Base-by-base conservation (phyloP, 2,888 invertebrate genomes). In the Tricholauxania praeusta region DNA sequence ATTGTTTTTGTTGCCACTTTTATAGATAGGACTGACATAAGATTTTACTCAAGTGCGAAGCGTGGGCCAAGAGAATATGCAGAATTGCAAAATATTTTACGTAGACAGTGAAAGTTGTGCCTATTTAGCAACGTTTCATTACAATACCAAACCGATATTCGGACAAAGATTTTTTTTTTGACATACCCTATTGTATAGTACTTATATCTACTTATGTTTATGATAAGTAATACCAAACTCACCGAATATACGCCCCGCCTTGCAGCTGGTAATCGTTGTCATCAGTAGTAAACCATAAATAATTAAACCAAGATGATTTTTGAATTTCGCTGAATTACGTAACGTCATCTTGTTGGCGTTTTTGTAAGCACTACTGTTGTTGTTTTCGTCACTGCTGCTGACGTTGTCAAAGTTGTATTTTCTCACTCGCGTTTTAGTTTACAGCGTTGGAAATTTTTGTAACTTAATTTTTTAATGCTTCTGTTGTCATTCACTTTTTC, bases 161-260 rank as follows among this genome's bases (percentile, higher is more conserved):
- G 4, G 3, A 28, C 3, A 28, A 28, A 28, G 4, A 28, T 4
- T 3, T 3, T 4, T 28, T 28, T 28, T 28, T 4, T 3, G 28
- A 28, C 4, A 3, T 28, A 28, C 28, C 28, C 28, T 28, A 3
- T 3, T 0, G 4, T 4, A 28, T 28, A 28, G n/a, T n/a, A n/a
- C n/a, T 28, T 28, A 28, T 28, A 28, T 28, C 0, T 39, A 39
- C 10, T 51, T 60, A 17, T 32, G 15, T 22, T 55, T 63, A 22
- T 48, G n/a, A 72, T 49, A 8, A 28, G n/a, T 12, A 66, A 66
- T 10, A 69, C 32, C 39, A 12, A 49, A 86, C 87, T 87, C 80
- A 87, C 87, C 87, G 74, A 87, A 87, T 81, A 87, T 84, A 72
- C 87, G 84, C 74, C 86, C 87, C 49, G 86, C 86, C 76, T 82